Evolutionary conservation across 2,797 vertebrate species (phyloP).

Genomic region (Aselliscus stoliczkanus): DNA sequence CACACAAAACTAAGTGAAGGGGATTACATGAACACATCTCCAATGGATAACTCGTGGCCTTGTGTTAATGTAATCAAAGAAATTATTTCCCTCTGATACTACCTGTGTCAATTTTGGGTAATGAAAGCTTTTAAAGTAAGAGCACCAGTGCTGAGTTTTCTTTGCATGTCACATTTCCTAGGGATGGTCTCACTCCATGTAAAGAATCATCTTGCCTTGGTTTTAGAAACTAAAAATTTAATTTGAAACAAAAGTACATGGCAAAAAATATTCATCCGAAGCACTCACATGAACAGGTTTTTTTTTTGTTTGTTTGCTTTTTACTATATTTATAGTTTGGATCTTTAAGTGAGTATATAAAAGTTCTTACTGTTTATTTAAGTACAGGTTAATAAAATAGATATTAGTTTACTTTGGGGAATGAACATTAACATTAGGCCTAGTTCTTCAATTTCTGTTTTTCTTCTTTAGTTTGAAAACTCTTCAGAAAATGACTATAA

Average conservation of each 20-base stretch:
- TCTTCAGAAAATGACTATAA: neutral
- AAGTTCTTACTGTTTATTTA: conserved; percentile 37
- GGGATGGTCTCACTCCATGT: neutral
- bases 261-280: neutral
- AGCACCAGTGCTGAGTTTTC: neutral
- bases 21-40: neutral
- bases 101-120: neutral
- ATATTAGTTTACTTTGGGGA: conserved; percentile 39
- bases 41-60: neutral
- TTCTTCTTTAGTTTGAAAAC: neutral
- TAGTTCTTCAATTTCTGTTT: conserved; percentile 39
- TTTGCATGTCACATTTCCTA: neutral
- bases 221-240: neutral
- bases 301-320: too few species aligned
- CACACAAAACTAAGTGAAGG: neutral
- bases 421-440: conserved; percentile 13
- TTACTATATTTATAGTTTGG: neutral
- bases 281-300: neutral
- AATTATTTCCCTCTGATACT: neutral
- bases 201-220: neutral
- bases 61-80: neutral
- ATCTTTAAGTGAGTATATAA: neutral
- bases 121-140: neutral
- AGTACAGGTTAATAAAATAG: conserved; percentile 46
- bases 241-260: neutral